Percentiles rank a stretch among this genome's conserved stretches.
phyloP scores from a whole-genome alignment of 2,888 invertebrate genomes.

The Drepana falcataria region DNA sequence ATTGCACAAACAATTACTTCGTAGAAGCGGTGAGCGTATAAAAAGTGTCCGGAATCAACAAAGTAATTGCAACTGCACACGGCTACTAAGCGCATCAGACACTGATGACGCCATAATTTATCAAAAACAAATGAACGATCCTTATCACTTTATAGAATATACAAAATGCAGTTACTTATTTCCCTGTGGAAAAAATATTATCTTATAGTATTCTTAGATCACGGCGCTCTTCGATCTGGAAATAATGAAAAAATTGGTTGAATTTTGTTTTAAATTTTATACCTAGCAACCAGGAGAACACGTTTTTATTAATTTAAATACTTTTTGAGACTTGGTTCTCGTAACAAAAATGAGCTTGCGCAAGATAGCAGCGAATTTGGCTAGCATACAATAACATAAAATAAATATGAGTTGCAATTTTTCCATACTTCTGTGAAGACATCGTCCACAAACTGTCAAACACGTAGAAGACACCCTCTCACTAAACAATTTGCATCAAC shows the following conservation, averaged over 20 bases:
- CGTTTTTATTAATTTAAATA: too few relatives aligned
- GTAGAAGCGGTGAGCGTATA: constrained; percentile 76
- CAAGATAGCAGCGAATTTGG: too few relatives aligned
- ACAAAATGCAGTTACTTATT: constrained; percentile 81
- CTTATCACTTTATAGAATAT: constrained; percentile 80
- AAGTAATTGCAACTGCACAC: constrained; percentile 70
- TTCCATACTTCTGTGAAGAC: too few relatives aligned
- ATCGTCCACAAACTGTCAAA: too few relatives aligned
- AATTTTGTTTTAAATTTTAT: background rate
- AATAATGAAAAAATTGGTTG: constrained; percentile 37
- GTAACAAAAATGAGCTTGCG: too few relatives aligned
- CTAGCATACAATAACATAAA: background rate
- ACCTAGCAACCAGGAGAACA: background rate
- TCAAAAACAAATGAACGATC: constrained; percentile 77
- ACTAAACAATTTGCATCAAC: too few relatives aligned
- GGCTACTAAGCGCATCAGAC: constrained; percentile 68
- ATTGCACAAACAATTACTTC: constrained; percentile 66
- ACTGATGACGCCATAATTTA: constrained; percentile 73
- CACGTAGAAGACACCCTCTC: too few relatives aligned
- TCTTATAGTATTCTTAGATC: constrained; percentile 79
- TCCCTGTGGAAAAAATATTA: constrained; percentile 80
- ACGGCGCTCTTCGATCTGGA: constrained; percentile 77
- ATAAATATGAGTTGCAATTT: too few relatives aligned
- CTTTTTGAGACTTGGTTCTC: too few relatives aligned
- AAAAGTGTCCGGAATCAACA: constrained; percentile 73